Base-by-base conservation (phyloP, 2,797 vertebrate species). In the Takifugu ocellatus region DNA sequence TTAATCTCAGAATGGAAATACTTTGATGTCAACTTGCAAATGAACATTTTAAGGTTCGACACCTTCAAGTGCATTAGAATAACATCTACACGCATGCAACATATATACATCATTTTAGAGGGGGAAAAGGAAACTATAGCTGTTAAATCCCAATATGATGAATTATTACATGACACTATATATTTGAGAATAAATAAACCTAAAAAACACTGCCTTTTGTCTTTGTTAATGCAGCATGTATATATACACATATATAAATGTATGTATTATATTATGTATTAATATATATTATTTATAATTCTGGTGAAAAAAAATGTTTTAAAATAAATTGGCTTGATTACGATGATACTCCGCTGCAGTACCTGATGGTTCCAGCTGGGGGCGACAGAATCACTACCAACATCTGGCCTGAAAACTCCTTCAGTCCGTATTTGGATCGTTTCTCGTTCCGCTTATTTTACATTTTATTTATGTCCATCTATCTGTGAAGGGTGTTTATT, bases 181-280 rank as follows among this genome's bases (percentile, higher is more conserved):
- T 83, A 84, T 82, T 87, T 81, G 68, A 74, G 71, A 87, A 83
- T 83, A 79, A 86, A 89, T 36, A 66, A 56, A 73, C 67, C 14
- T 48, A 57, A 74, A 66, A 69, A 66, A 14, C 51, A 27, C 2
- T 48, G n/a, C 59, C 12, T 15, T 8, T 3, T 63, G 27, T 78
- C 26, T 51, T 53, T 3, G 1, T 61, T 49, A 21, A 21, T 21
- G 21, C 21, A 21, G 21, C 21, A 21, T 21, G 21, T 21, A 21
- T 21, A 21, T 21, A 21, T 21, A 21, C 21, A 21, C 21, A 21
- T 21, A n/a, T n/a, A 21, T 21, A 21, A 21, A 21, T 21, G 1
- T 21, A 21, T 21, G n/a, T n/a, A n/a, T n/a, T n/a, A 21, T 21
- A 21, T 21, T 21, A 21, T 21, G 21, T 21, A 21, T 21, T 21